Percentiles rank a stretch among this genome's conserved stretches.
Evolutionary conservation across 2,113 vertebrate species (phyloP).

Genomic region (Globicephala melas): DNA sequence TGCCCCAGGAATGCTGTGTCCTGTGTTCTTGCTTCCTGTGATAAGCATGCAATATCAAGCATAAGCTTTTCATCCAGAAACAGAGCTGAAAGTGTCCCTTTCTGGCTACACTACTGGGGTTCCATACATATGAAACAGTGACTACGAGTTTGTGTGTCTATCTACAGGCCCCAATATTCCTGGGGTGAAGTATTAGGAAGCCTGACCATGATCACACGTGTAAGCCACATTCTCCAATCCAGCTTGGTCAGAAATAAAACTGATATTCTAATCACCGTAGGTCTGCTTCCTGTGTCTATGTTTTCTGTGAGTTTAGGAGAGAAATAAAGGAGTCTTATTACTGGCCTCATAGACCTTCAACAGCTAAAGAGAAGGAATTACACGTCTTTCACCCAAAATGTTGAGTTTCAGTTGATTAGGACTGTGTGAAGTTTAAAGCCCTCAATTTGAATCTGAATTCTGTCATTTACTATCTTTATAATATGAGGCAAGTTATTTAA

Average conservation of each 20-base stretch:
- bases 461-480: not conserved
- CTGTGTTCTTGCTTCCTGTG: not conserved
- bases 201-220: not conserved
- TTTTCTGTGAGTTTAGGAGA: not conserved
- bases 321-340: not conserved
- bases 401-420: not conserved
- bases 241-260: not conserved
- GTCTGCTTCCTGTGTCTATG: not conserved
- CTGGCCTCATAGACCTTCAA: not conserved
- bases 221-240: not conserved
- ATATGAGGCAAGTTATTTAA: not conserved
- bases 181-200: not conserved
- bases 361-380: not conserved
- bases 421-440: not conserved
- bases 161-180: not conserved
- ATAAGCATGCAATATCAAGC: not conserved
- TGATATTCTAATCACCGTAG: not conserved
- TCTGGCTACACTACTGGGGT: not conserved
- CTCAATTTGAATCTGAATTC: not conserved
- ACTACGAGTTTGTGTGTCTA: not conserved
- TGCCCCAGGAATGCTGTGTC: not conserved
- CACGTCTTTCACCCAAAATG: not conserved
- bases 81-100: not conserved
- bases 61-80: not conserved
- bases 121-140: not conserved